These are phyloP conservation scores for Microcebus ravelobensis DNA, from an alignment of 2,113 vertebrate genomes.

Conservation along the genomic window DNA sequence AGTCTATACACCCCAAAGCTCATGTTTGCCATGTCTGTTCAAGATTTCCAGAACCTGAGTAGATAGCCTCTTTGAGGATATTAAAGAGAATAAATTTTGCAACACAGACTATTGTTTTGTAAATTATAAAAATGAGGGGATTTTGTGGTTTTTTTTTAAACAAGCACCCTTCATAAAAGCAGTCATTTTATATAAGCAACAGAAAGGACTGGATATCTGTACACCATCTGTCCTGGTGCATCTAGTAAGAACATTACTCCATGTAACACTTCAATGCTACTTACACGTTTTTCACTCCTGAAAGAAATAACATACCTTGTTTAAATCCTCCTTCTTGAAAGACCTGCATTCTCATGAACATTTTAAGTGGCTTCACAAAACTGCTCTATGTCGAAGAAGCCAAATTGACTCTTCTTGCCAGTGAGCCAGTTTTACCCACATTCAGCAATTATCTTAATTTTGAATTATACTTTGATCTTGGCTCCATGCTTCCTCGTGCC, in stretches of 20 bases:
- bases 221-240: constrained; percentile 50
- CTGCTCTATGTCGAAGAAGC: constrained; percentile 26
- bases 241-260: constrained; percentile 70
- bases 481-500: background rate
- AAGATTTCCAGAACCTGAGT: background rate
- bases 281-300: constrained; percentile 68
- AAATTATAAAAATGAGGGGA: constrained; percentile 47
- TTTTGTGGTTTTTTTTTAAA: constrained; percentile 51
- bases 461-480: constrained; percentile 1
- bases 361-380: constrained; percentile 50
- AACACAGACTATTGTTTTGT: background rate
- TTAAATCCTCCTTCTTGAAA: constrained; percentile 33
- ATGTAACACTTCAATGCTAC: constrained; percentile 42
- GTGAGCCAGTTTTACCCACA: constrained; percentile 55
- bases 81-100: constrained; percentile 11
- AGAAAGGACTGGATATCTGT: background rate
- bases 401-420: constrained; percentile 27
- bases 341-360: constrained; percentile 51
- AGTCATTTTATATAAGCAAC: constrained; percentile 65
- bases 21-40: constrained; percentile 5
- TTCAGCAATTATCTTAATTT: constrained; percentile 54
- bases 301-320: constrained; percentile 64
- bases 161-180: constrained; percentile 65
- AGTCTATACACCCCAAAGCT: background rate
- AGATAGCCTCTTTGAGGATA: background rate